Evolutionary conservation across 2,113 vertebrate species (phyloP).

Genomic region (Acanthisitta chloris): DNA sequence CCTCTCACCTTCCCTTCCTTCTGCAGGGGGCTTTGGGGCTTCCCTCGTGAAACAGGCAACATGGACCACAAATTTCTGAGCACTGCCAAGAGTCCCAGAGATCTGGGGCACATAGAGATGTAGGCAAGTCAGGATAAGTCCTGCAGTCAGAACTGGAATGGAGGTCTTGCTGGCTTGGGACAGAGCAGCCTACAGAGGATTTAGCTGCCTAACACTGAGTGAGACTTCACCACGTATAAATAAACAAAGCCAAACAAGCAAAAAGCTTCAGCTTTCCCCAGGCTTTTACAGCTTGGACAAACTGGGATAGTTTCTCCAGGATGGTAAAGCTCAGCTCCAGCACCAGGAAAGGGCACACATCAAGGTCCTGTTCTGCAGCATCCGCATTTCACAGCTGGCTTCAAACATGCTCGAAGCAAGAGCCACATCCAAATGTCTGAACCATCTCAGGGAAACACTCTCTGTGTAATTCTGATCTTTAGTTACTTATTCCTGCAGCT

Average conservation of each 20-base stretch:
- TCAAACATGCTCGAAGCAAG: not conserved
- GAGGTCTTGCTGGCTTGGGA: not conserved
- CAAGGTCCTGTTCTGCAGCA: not conserved
- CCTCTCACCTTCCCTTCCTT: not conserved
- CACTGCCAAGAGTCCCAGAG: not conserved
- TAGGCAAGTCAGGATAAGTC: not conserved
- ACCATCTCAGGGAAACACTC: not conserved
- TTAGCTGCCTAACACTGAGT: not conserved
- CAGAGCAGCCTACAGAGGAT: not conserved
- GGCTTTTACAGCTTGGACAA: not conserved
- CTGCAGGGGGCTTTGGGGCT: not conserved
- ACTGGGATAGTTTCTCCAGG: not conserved
- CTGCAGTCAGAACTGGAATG: not conserved
- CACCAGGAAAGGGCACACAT: not conserved
- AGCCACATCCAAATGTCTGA: not conserved
- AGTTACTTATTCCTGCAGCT: not conserved
- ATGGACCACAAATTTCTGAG: not conserved
- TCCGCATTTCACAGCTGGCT: not conserved
- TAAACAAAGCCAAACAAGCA: not conserved
- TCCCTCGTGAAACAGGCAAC: not conserved
- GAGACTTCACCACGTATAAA: not conserved
- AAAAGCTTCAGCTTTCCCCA: not conserved
- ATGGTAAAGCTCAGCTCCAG: not conserved
- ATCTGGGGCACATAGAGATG: accelerated
- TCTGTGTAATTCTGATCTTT: not conserved